These are phyloP conservation scores for Elachura formosa DNA, from an alignment of 2,113 vertebrate species.

Conservation along the genomic window DNA sequence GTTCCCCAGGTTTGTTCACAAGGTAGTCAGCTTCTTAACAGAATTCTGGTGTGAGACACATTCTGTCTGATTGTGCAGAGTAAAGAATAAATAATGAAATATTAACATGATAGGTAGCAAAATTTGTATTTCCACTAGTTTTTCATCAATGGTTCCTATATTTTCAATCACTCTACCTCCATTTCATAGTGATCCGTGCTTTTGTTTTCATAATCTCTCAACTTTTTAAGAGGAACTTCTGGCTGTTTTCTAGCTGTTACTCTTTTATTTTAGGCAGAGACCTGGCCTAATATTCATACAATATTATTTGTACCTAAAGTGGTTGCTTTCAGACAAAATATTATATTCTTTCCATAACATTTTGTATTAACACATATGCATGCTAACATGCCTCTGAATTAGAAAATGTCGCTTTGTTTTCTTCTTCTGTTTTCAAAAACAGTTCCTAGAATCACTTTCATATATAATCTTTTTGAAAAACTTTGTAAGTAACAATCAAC, in stretches of 20 bases:
- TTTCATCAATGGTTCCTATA: neutral
- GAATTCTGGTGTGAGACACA: neutral
- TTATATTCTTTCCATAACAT: neutral
- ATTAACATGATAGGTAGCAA: neutral
- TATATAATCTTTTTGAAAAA: neutral
- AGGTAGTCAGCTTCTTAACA: neutral
- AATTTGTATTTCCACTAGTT: neutral
- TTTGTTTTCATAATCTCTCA: neutral
- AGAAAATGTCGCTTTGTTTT: neutral
- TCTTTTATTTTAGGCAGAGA: neutral
- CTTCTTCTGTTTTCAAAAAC: neutral
- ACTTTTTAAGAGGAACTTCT: neutral
- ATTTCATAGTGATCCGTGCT: neutral
- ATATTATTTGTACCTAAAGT: neutral
- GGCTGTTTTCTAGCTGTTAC: neutral
- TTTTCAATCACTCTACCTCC: neutral
- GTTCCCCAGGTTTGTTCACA: neutral
- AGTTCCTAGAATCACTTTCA: neutral
- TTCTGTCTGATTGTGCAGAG: neutral
- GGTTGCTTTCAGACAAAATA: neutral
- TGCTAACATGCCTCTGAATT: neutral
- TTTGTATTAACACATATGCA: neutral
- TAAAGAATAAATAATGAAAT: neutral
- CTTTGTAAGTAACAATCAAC: neutral
- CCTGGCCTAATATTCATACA: neutral